A percentile compares a stretch with the other conserved stretches of the same genome.
phyloP scores from a whole-genome alignment of 2,888 invertebrate genomes.

The Slavum lentiscoides region DNA sequence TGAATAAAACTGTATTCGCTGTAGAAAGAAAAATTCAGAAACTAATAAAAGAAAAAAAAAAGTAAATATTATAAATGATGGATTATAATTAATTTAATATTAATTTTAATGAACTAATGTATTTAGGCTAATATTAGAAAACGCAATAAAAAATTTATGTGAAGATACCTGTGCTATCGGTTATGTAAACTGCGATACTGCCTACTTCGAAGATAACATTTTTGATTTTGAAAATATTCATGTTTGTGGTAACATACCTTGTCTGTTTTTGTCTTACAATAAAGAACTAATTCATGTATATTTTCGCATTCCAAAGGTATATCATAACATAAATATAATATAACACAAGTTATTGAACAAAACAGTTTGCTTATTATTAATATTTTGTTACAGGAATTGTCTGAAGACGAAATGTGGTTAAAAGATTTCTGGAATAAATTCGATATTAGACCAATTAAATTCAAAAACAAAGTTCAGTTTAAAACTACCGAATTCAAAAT shows the following conservation, averaged over 20 bases:
- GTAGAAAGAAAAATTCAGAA: constrained; percentile 40
- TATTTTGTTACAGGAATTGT: neutral
- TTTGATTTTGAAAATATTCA: constrained; percentile 65
- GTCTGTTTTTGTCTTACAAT: constrained; percentile 70
- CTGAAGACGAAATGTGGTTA: constrained; percentile 35
- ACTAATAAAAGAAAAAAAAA: constrained; percentile 43
- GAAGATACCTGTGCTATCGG: constrained; percentile 25
- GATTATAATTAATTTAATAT: neutral
- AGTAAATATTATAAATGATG: neutral
- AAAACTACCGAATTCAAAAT: constrained; percentile 39
- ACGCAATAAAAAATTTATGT: constrained; percentile 23
- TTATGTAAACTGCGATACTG: constrained; percentile 50
- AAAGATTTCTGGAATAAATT: constrained; percentile 25
- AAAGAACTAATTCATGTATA: constrained; percentile 70
- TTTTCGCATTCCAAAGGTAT: constrained; percentile 72
- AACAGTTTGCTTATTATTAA: neutral
- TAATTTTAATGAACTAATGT: constrained; percentile 9
- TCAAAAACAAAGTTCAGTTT: constrained; percentile 35
- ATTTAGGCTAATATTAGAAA: constrained; percentile 27
- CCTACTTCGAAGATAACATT: constrained; percentile 51
- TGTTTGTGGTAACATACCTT: constrained; percentile 65
- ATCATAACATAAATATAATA: neutral
- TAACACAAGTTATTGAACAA: neutral
- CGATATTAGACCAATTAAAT: constrained; percentile 30
- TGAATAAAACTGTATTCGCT: constrained; percentile 35